Percentiles rank a stretch among this genome's conserved stretches.
phyloP scores from a whole-genome alignment of 2,797 vertebrate species.

The Sphaeramia orbicularis region DNA sequence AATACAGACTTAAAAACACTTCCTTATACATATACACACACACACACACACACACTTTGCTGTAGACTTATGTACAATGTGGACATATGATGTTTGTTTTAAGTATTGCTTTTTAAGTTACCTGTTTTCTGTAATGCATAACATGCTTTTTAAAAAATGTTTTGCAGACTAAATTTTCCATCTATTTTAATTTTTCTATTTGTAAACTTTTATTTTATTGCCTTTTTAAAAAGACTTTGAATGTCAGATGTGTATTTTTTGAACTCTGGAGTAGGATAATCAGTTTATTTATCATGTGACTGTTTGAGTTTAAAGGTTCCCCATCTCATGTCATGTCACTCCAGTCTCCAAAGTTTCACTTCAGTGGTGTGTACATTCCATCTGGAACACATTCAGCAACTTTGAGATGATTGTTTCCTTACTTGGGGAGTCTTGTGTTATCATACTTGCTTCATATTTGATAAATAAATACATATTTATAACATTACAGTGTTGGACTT shows the following conservation, averaged over 20 bases:
- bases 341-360: constrained; percentile 43
- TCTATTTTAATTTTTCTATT: constrained; percentile 70
- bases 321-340: constrained; percentile 35
- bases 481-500: constrained; percentile 16
- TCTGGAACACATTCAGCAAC: constrained; percentile 33
- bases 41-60: constrained; percentile 37
- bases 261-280: constrained; percentile 53
- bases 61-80: constrained; percentile 69
- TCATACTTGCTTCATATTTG: constrained; percentile 57
- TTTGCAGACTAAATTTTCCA: constrained; percentile 64
- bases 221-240: constrained; percentile 72
- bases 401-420: constrained; percentile 42
- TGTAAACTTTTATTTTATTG: constrained; percentile 60
- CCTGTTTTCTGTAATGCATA: constrained; percentile 59
- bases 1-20: constrained; percentile 20
- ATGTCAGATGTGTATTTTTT: constrained; percentile 71
- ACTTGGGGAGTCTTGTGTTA: constrained; percentile 54
- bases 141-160: constrained; percentile 50
- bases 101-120: constrained; percentile 73
- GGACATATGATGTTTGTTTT: constrained; percentile 70
- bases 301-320: constrained; percentile 41
- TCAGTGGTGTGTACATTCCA: constrained; percentile 18
- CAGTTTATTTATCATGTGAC: constrained; percentile 53
- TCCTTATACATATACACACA: constrained; percentile 12
- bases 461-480: constrained; percentile 76